Conservation (phyloP, 2,888 invertebrate species). For the Drosophila lacicola region DNA sequence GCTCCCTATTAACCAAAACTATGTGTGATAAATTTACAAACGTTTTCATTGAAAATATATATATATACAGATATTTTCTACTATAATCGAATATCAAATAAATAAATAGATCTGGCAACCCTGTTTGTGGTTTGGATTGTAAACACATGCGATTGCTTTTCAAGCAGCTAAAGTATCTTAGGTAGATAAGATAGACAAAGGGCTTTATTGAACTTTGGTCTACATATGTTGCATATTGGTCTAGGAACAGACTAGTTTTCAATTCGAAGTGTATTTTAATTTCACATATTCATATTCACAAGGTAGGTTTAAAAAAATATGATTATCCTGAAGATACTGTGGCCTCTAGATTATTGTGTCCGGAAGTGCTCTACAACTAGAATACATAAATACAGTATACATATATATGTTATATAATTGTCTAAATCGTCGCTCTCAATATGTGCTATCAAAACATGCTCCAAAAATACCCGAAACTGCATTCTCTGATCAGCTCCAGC, state of each 20-base stretch:
- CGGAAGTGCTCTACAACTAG: conserved; percentile 51
- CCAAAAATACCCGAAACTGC: conserved; percentile 65
- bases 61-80: background rate
- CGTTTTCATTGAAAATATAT: conserved; percentile 4
- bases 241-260: conserved; percentile 61
- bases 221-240: conserved; percentile 57
- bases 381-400: conserved; percentile 20
- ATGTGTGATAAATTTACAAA: conserved; percentile 36
- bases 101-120: conserved; percentile 16
- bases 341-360: conserved; percentile 6
- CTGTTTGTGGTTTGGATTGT: conserved; percentile 14
- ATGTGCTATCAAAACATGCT: conserved; percentile 65
- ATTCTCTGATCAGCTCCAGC: conserved; percentile 30
- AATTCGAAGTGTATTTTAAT: conserved; percentile 14
- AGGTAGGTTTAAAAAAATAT: conserved; percentile 45
- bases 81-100: conserved; percentile 4
- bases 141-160: conserved; percentile 2
- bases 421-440: conserved; percentile 42
- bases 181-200: conserved; percentile 38
- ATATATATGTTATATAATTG: conserved; percentile 8
- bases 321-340: conserved; percentile 14
- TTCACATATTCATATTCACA: conserved; percentile 15
- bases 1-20: conserved; percentile 65
- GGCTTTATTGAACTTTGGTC: conserved; percentile 40
- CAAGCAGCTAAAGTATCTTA: conserved; percentile 36